These are phyloP conservation scores for Nycticorax nycticorax DNA, from an alignment of 2,113 vertebrate genomes.

Conservation along the genomic window DNA sequence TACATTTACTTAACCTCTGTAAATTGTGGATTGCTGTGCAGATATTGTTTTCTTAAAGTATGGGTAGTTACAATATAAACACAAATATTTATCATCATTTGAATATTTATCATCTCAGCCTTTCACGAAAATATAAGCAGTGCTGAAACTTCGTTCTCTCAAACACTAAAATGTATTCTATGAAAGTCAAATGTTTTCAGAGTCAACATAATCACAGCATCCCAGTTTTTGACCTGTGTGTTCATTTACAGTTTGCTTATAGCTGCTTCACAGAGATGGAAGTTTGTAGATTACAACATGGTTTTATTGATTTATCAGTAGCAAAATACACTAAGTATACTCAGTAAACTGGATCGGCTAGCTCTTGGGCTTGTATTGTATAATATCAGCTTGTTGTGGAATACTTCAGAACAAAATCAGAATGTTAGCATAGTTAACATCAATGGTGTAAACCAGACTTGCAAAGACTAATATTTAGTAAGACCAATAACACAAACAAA, in stretches of 20 bases:
- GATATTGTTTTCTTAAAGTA: conserved; percentile 61
- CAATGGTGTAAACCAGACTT: conserved; percentile 59
- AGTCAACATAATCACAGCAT: conserved; percentile 76
- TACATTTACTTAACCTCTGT: conserved; percentile 51
- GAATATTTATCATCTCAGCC: conserved; percentile 60
- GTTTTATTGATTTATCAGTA: conserved; percentile 80
- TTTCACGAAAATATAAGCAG: conserved; percentile 49
- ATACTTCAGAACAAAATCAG: conserved; percentile 74
- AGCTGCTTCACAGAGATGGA: conserved; percentile 75
- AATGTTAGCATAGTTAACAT: conserved; percentile 69
- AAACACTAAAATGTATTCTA: conserved; percentile 63
- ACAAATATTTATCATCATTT: conserved; percentile 69
- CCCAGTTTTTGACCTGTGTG: conserved; percentile 72
- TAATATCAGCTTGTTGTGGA: conserved; percentile 74
- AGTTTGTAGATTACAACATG: conserved; percentile 76
- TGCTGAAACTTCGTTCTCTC: conserved; percentile 53
- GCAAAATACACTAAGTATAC: conserved; percentile 74
- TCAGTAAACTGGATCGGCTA: conserved; percentile 69
- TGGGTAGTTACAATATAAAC: conserved; percentile 51
- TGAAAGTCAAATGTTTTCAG: conserved; percentile 78
- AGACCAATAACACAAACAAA: conserved; percentile 74
- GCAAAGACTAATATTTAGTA: conserved; percentile 79
- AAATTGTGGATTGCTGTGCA: conserved; percentile 17
- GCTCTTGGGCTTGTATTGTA: conserved; percentile 59
- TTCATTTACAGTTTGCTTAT: conserved; percentile 79